Evolutionary conservation across 2,888 invertebrate genomes (phyloP), one percentile per base, ranked within the genome.

Genomic region (Autographa gamma): DNA sequence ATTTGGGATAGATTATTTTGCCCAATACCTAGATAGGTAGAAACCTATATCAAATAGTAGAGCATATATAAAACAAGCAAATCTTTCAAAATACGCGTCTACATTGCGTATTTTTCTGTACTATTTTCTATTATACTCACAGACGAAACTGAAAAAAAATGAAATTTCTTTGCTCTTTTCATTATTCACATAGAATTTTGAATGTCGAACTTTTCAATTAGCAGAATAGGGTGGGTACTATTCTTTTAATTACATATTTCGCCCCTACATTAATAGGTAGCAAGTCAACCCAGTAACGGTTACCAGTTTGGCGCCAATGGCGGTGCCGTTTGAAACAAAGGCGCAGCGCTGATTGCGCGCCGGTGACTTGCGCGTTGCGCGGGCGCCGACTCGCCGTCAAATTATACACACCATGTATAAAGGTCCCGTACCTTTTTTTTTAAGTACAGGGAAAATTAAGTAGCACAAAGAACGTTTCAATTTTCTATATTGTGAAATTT

Each of bases 281-380:
- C 76, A 74, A 75, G 76, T 34, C 67, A 69, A 76, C 71, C 68
- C 62, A 25, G 54, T 14, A 13, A 62, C 56, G 56, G 66, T 70
- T 59, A 66, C 77, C 58, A 73, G 74, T 78, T 85, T 83, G 90
- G 90, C 89, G 91, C 90, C 90, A 85, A 77, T 70, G 79, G 82
- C 84, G 85, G 82, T 77, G 83, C 76, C 82, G 81, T 84, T 86
- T 88, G 89, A 92, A 92, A 93, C 93, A 93, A 93, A 93, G 89
- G 80, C 86, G 84, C 85, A 82, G 85, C 89, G 78, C 80, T 93
- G 93, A 94, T 94, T 94, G 92, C 89, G 83, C 82, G 81, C 74
- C 88, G 76, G 87, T 94, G 94, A 94, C 94, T 93, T 92, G 93
- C 93, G 84, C 59, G 74, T 82, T 84, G 82, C 72, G 76, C 73